Evolutionary conservation across 2,797 vertebrate species (phyloP).

Genomic region (Thripadectes ignobilis): DNA sequence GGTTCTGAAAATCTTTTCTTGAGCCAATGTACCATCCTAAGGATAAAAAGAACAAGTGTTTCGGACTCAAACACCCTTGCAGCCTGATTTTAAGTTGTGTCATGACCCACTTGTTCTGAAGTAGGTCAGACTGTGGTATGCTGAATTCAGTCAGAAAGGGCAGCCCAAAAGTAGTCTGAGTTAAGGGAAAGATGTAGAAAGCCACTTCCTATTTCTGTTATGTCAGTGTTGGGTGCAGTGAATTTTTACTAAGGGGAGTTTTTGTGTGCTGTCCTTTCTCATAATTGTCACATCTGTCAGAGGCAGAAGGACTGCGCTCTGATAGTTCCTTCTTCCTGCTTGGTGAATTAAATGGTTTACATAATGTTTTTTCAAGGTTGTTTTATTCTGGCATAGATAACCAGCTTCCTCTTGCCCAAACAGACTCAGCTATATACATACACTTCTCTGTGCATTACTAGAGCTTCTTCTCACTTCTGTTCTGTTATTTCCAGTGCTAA

Average conservation of each 20-base stretch:
- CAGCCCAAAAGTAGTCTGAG: constrained; percentile 25
- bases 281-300: neutral
- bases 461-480: neutral
- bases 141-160: constrained; percentile 58
- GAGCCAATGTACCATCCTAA: neutral
- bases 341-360: neutral
- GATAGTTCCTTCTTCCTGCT: neutral
- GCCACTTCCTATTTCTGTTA: constrained; percentile 56
- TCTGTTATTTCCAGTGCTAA: neutral
- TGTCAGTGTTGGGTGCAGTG: neutral
- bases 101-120: constrained; percentile 73
- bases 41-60: neutral
- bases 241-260: constrained; percentile 7
- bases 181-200: constrained; percentile 33
- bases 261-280: neutral
- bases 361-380: neutral
- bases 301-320: neutral
- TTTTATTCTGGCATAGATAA: neutral
- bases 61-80: constrained; percentile 4
- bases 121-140: constrained; percentile 73
- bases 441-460: neutral
- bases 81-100: neutral
- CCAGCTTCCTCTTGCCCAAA: neutral
- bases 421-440: neutral
- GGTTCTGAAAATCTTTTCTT: neutral